Conservation (phyloP, 1,140 invertebrate species). For the Bactericera cockerelli region DNA sequence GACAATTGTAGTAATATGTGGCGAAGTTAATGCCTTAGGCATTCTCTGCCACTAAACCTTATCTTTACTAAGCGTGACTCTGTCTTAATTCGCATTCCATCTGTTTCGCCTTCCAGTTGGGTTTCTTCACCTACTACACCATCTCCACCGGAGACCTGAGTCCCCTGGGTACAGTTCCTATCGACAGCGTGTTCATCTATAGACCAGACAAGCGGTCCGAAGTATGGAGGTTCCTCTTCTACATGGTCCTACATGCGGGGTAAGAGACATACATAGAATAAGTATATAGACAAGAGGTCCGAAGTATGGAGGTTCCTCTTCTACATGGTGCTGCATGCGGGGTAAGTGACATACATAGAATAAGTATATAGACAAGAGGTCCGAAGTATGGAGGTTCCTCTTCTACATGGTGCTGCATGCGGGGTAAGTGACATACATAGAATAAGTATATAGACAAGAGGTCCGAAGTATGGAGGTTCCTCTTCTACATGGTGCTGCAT, state of each 20-base stretch:
- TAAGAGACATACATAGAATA: too few species aligned
- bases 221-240: conserved; percentile 85
- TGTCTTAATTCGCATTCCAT: too few species aligned
- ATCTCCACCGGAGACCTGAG: conserved; percentile 64
- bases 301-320: neutral
- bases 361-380: too few species aligned
- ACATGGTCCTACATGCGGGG: conserved; percentile 90
- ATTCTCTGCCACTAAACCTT: too few species aligned
- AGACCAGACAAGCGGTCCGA: conserved; percentile 78
- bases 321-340: neutral
- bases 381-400: neutral
- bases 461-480: too few species aligned
- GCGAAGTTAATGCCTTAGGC: too few species aligned
- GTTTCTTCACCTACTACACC: conserved; percentile 82
- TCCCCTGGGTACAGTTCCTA: conserved; percentile 74
- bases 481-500: too few species aligned
- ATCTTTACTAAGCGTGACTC: too few species aligned
- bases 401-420: neutral
- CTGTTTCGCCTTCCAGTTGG: conserved; percentile 50
- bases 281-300: neutral
- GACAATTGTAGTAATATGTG: too few species aligned
- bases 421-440: neutral
- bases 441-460: neutral
- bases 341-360: neutral
- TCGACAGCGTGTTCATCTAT: conserved; percentile 86